Base-by-base conservation (phyloP, 2,888 invertebrate species). In the Pollenia angustigena region DNA sequence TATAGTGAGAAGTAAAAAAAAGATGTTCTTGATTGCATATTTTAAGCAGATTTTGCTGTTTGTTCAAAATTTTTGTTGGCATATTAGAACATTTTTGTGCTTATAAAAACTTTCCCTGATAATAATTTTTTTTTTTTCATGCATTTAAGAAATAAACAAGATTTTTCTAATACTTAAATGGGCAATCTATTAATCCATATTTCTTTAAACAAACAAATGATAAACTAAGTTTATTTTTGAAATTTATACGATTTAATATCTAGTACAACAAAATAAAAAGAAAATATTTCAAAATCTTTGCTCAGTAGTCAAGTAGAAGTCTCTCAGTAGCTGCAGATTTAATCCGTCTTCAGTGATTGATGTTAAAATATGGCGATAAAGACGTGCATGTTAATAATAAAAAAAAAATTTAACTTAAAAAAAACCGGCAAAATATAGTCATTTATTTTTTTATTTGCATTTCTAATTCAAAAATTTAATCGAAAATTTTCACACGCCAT, bases 401-500 rank as follows among this genome's bases (percentile, higher is more conserved):
- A 52, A 62, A 12, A 62, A 52, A 62, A 68, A 48, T 56, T 56
- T 14, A 72, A 64, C 44, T 46, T 48, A 32, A 32, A 32, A 32
- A 12, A 58, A 66, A 23, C 6, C 54, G 8, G 11, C 40, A 44
- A 42, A 69, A 52, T 18, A 32, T 32, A 32, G 32, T 62, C 18
- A 71, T 64, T 64, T 11, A 18, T 74, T 81, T 72, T 74, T 81
- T 16, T 56, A 52, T 42, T 58, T 81, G 66, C 50, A 16, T 75
- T 56, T 50, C 44, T 54, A 52, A n/a, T 62, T 42, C 2, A 69
- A 58, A 79, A 79, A 50, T 32, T 66, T 79, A 66, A 79, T 74
- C 64, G 52, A 75, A 64, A 72, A 82, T 87, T 84, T 87, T 87
- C 83, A 87, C 83, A 87, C 84, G 87, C 87, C 68, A 81, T 84